Percentiles rank a stretch among this genome's conserved stretches.
Conservation (phyloP, 2,888 invertebrate species). For the Teinopalpus imperialis region DNA sequence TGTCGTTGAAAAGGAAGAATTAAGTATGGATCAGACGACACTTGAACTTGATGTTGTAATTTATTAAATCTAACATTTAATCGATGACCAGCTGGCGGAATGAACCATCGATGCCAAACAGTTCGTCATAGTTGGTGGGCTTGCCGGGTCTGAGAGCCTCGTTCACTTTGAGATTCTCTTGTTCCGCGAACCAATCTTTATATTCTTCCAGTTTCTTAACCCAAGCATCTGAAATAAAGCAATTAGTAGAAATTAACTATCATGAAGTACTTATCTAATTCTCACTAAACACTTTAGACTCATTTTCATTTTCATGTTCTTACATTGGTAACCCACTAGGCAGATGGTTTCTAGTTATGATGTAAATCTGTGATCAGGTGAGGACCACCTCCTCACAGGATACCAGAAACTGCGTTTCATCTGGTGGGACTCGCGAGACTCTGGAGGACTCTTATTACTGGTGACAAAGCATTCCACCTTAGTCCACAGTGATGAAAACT, state of each 20-base stretch:
- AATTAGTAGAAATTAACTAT: conserved; percentile 2
- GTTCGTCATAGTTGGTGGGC: conserved; percentile 92
- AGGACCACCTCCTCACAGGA: too few species aligned
- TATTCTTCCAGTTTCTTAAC: conserved; percentile 89
- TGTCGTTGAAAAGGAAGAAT: conserved; percentile 8
- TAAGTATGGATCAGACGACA: conserved; percentile 17
- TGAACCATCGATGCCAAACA: conserved; percentile 94
- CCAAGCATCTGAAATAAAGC: conserved; percentile 85
- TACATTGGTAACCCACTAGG: too few species aligned
- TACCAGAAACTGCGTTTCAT: too few species aligned
- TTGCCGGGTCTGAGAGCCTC: conserved; percentile 91
- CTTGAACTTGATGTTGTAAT: conserved; percentile 27
- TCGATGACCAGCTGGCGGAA: conserved; percentile 93
- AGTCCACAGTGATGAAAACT: too few species aligned
- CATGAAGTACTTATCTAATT: too few species aligned
- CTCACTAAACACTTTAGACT: too few species aligned
- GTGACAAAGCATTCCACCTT: too few species aligned
- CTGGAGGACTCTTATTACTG: too few species aligned
- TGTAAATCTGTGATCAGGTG: too few species aligned
- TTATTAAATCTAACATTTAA: conserved; percentile 50
- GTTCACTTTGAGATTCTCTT: conserved; percentile 89
- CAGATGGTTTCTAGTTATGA: too few species aligned
- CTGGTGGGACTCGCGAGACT: too few species aligned
- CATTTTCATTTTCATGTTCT: too few species aligned
- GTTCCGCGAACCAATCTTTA: conserved; percentile 90